These are phyloP conservation scores for Biston stratarius DNA, from an alignment of 2,888 invertebrate species.

Conservation along the genomic window DNA sequence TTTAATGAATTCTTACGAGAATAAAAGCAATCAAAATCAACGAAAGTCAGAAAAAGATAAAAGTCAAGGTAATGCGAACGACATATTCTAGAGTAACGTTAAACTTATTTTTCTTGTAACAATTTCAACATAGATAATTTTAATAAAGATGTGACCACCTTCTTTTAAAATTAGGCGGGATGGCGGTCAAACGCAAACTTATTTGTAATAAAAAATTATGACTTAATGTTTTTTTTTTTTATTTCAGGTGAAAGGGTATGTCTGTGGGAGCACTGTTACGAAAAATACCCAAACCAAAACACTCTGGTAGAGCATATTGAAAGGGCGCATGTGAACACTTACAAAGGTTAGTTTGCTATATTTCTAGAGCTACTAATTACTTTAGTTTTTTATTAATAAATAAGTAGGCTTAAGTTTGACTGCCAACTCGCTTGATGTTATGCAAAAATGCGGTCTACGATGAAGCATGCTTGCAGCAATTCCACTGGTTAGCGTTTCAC, in stretches of 20 bases:
- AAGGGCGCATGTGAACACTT: slow-evolving; percentile 94
- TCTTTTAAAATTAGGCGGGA: too few relatives aligned
- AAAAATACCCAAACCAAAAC: slow-evolving; percentile 92
- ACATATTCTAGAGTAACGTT: neutral
- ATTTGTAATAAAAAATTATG: too few relatives aligned
- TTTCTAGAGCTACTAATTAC: neutral
- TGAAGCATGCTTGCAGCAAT: too few relatives aligned
- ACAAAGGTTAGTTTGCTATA: slow-evolving; percentile 82
- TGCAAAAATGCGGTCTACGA: too few relatives aligned
- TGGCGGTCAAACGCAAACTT: too few relatives aligned
- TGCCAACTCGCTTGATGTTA: too few relatives aligned
- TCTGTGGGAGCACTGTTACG: slow-evolving; percentile 95
- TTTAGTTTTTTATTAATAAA: neutral
- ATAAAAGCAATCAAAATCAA: slow-evolving; percentile 48
- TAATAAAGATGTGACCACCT: too few relatives aligned
- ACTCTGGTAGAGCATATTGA: slow-evolving; percentile 94
- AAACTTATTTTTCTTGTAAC: neutral
- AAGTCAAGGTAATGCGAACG: slow-evolving; percentile 62
- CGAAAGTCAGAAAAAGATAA: slow-evolving; percentile 68
- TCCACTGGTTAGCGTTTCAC: too few relatives aligned
- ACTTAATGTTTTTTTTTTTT: slow-evolving; percentile 29
- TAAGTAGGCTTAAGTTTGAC: too few relatives aligned
- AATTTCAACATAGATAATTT: neutral
- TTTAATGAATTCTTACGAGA: slow-evolving; percentile 43
- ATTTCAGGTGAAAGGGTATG: slow-evolving; percentile 86